A percentile compares a stretch with the other conserved stretches of the same genome.
Conservation (phyloP, 2,113 vertebrate species). For the Thymallus thymallus region DNA sequence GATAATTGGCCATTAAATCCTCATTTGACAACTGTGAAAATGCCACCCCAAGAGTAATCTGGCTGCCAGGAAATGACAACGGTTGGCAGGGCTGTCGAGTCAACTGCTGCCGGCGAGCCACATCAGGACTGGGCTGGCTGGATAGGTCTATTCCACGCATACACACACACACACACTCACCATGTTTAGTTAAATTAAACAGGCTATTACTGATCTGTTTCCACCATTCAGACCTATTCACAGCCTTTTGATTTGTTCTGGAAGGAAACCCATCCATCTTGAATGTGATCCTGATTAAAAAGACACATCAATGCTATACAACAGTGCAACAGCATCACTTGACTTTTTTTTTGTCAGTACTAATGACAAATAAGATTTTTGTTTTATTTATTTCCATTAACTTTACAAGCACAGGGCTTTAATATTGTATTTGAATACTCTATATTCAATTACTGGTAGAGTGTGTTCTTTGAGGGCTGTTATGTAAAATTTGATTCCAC, state of each 20-base stretch:
- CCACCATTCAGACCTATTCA: constrained; percentile 51
- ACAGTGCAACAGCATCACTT: constrained; percentile 45
- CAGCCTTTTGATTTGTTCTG: constrained; percentile 49
- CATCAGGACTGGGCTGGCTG: constrained; percentile 52
- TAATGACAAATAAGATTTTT: constrained; percentile 50
- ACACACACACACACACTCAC: neutral
- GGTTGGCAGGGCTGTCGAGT: constrained; percentile 70
- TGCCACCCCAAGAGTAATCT: constrained; percentile 77
- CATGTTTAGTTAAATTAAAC: constrained; percentile 25
- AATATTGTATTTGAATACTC: constrained; percentile 65
- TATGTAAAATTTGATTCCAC: constrained; percentile 66
- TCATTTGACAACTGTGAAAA: constrained; percentile 79
- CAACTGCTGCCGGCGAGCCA: constrained; percentile 66
- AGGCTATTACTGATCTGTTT: constrained; percentile 56
- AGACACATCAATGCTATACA: no score
- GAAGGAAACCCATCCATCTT: constrained; percentile 32
- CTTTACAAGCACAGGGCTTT: constrained; percentile 58
- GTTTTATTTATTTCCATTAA: constrained; percentile 66
- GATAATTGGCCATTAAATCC: constrained; percentile 80
- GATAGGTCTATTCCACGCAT: constrained; percentile 66
- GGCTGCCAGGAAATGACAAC: constrained; percentile 75
- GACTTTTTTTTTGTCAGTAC: constrained; percentile 47
- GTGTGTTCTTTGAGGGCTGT: constrained; percentile 58
- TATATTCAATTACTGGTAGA: constrained; percentile 61
- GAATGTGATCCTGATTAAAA: constrained; percentile 47